Evolutionary conservation across 2,797 vertebrate genomes (phyloP).

Genomic region (Alcedo quadribrachys): DNA sequence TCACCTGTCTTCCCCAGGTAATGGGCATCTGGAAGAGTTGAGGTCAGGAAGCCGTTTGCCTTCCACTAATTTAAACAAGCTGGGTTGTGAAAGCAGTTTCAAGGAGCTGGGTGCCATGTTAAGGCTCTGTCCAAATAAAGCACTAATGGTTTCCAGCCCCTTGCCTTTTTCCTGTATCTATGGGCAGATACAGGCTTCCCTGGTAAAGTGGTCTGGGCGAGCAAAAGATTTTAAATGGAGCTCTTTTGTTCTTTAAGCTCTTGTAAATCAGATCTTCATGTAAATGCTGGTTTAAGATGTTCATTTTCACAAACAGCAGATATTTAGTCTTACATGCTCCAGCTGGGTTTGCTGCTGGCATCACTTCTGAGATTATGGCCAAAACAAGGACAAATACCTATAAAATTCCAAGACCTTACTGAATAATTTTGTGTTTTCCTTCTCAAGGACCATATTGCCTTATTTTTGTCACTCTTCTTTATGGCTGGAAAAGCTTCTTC

Average conservation of each 20-base stretch:
- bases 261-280: background rate
- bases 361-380: background rate
- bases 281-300: background rate
- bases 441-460: background rate
- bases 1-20: background rate
- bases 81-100: background rate
- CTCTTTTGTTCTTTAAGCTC: background rate
- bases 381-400: background rate
- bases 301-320: background rate
- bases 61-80: background rate
- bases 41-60: background rate
- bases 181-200: background rate
- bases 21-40: background rate
- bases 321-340: background rate
- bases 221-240: background rate
- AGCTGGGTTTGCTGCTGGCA: background rate
- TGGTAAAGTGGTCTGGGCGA: background rate
- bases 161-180: background rate
- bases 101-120: accelerated
- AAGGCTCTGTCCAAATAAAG: no score
- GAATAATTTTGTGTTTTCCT: background rate
- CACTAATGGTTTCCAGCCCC: background rate
- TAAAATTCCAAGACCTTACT: no score
- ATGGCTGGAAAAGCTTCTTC: background rate
- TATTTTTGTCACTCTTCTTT: background rate